Evolutionary conservation across 2,113 vertebrate genomes (phyloP), one percentile per base, ranked within the genome.

Genomic region (Butorides virescens): DNA sequence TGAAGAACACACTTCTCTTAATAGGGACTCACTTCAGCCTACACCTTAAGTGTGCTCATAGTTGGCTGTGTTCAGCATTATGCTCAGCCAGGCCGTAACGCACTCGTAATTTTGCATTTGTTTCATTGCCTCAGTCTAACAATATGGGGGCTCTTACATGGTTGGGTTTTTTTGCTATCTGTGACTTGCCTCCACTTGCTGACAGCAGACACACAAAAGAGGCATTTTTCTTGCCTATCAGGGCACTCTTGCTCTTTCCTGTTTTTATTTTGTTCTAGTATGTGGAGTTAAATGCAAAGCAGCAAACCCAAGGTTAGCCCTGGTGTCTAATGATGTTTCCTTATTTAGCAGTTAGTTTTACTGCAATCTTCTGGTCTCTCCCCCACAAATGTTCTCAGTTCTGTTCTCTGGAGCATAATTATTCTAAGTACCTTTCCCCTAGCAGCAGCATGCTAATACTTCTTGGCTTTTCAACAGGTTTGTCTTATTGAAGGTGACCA

Each of bases 311-410:
- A 97, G 83, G 85, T 95, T 95, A 90, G 74, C 55, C 73, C 74
- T 90, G 72, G 36, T 94, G 95, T 85, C 71, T 66, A 88, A 93
- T 83, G 93, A 95, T 53, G 95, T 96, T 97, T 88, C 96, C 87
- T 94, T 91, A 96, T 95, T 97, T 85, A 97, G 88, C 82, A 32
- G 67, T 85, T 90, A 46, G 21, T 96, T 96, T 95, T 77, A 71
- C 93, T 90, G 92, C 62, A 94, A 17, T 88, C 73, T 92, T 93
- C 92, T 96, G 72, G 58, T 53, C 44, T 94, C 83, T 80, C 87
- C 76, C 47, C 84, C 44, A 82, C 32, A 81, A 93, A 90, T 23
- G 65, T 88, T 95, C 91, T 88, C 88, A 92, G 86, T 68, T 89
- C 92, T 67, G 74, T 82, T 97, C 96, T 95, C 82, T 58, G 61